Evolutionary conservation across 64 coral and sea anemone genomes (phyloP), one percentile per base, ranked within the genome.

Genomic region (Dendronephthya gigantea): DNA sequence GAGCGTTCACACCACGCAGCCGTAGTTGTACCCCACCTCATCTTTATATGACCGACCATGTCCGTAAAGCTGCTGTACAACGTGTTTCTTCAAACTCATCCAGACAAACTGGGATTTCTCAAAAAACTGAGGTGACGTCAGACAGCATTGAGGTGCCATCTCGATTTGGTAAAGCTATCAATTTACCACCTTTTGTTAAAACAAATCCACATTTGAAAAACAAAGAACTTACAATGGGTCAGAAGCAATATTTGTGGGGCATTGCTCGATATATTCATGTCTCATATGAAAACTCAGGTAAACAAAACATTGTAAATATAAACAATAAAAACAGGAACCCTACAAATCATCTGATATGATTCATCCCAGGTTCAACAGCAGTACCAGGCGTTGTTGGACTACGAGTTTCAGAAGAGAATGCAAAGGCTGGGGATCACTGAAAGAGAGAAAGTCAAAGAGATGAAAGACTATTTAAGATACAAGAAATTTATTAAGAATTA

Each of bases 201-300:
- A 83, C 38, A 19, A 97, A 97, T 31, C 84, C 90, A 37, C 90
- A 87, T 50, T 65, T 97, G 13, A 88, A 84, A 22, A 89, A 93
- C 40, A 91, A 91, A 25, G 87, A 93, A 36, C 82, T 97, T 35
- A 72, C 83, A 30, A 62, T 97, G 40, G 94, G 94, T 35, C 94
- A 97, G 75, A 97, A 97, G 40, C 94, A 97, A 40, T 97, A 97
- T 87, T 93, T 97, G 35, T 97, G 94, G 91, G 94, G 94, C 12
- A 89, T 97, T 34, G 94, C 94, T 0, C 39, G 87, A 89, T 97
- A 34, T 97, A 97, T 41, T 97, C 16, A 89, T 96, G 86, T 90
- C 91, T 4, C 91, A 93, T 16, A 40, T 96, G 29, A 96, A 92
- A 88, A 85, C 85, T 7, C 33, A 92, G 40, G 92, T 92, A 43